A percentile compares a stretch with the other conserved stretches of the same genome.
Conservation (phyloP, 2,888 invertebrate genomes). For the Temnothorax ravouxi region DNA sequence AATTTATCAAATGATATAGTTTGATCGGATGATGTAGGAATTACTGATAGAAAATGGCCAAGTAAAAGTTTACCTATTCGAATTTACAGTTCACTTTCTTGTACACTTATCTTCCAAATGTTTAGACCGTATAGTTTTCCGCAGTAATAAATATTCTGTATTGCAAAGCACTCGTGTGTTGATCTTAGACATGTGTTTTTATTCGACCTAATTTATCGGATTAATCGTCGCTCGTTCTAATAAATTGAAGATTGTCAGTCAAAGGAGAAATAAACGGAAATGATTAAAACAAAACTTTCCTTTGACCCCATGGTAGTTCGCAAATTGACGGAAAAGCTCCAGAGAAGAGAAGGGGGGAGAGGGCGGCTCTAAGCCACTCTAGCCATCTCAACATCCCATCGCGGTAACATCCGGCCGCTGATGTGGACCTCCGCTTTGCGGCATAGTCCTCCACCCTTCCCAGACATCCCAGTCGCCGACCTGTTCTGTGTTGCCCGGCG, state of each 20-base stretch:
- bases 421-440: conserved; percentile 70
- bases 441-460: conserved; percentile 63
- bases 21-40: background rate
- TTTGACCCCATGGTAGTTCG: conserved; percentile 55
- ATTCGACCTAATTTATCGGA: background rate
- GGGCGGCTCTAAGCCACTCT: conserved; percentile 60
- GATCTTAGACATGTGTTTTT: background rate
- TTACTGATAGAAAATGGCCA: background rate
- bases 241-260: conserved; percentile 22
- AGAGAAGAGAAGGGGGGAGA: background rate
- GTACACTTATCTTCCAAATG: background rate
- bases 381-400: conserved; percentile 61
- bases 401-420: conserved; percentile 69
- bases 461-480: conserved; percentile 53
- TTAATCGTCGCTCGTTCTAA: conserved; percentile 4
- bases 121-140: background rate
- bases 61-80: background rate
- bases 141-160: background rate
- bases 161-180: background rate
- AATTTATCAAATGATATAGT: background rate
- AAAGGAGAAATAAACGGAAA: conserved; percentile 48
- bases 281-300: conserved; percentile 66
- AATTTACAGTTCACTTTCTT: background rate
- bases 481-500: conserved; percentile 62
- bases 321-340: conserved; percentile 36